Evolutionary conservation across 2,888 invertebrate species (phyloP).

Genomic region (Choreutis nemorana): DNA sequence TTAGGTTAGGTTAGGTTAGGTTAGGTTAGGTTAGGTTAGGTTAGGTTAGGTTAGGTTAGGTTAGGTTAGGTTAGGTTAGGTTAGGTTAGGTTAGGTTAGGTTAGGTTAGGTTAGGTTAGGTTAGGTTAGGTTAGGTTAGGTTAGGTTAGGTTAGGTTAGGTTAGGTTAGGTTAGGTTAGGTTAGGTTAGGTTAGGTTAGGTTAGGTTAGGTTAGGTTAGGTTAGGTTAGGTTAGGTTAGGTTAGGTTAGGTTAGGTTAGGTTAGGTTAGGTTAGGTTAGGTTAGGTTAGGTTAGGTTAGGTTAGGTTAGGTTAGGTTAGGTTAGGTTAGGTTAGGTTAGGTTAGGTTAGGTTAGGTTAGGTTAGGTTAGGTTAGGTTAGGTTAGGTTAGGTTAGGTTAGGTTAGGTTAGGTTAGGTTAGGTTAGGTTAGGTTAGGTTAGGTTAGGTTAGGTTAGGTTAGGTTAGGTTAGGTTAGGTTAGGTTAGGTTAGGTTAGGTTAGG

Average conservation of each 20-base stretch:
- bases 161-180: slow-evolving; percentile 5
- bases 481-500: no score
- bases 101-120: no score
- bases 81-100: slow-evolving; percentile 12
- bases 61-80: slow-evolving; percentile 11
- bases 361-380: no score
- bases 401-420: no score
- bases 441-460: no score
- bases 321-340: no score
- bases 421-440: no score
- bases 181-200: slow-evolving; percentile 6
- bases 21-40: slow-evolving; percentile 8
- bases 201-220: slow-evolving; percentile 7
- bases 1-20: slow-evolving; percentile 9
- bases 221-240: slow-evolving; percentile 5
- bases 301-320: no score
- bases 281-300: slow-evolving; percentile 6
- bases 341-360: no score
- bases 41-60: slow-evolving; percentile 9
- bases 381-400: no score
- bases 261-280: slow-evolving; percentile 5
- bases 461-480: no score
- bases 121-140: no score
- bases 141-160: slow-evolving; percentile 5
- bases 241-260: slow-evolving; percentile 5